phyloP scores from a whole-genome alignment of 2,113 vertebrate species.

The Damaliscus lunatus region DNA sequence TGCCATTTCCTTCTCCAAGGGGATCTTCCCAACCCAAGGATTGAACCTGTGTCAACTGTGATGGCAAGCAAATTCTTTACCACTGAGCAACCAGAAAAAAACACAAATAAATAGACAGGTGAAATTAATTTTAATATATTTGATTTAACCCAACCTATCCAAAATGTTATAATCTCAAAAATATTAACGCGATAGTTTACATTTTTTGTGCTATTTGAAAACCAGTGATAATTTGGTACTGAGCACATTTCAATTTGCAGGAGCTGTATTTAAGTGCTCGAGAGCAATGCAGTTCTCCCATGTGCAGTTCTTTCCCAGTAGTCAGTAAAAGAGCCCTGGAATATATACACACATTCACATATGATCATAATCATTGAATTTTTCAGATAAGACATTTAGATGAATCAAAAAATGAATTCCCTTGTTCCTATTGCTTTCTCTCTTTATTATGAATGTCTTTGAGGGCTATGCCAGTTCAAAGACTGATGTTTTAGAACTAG shows the following conservation, averaged over 20 bases:
- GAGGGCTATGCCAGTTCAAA: not conserved
- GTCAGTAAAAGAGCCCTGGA: not conserved
- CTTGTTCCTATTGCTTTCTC: not conserved
- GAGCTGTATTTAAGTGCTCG: not conserved
- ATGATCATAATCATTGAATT: not conserved
- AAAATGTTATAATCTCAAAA: not conserved
- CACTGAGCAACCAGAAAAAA: not conserved
- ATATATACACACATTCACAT: too few relatives aligned
- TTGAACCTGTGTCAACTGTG: not conserved
- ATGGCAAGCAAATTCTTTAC: not conserved
- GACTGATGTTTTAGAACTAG: not conserved
- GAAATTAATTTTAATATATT: not conserved
- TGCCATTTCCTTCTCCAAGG: not conserved
- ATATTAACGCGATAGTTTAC: not conserved
- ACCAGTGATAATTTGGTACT: not conserved
- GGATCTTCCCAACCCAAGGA: not conserved
- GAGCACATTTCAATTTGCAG: not conserved
- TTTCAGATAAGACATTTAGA: not conserved
- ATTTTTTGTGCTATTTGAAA: constrained; percentile 28
- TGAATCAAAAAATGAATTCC: not conserved
- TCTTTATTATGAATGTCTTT: not conserved
- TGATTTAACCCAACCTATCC: not conserved
- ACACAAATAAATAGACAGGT: not conserved
- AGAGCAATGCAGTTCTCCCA: not conserved
- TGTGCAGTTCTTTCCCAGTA: not conserved